A percentile compares a stretch with the other conserved stretches of the same genome.
These are phyloP conservation scores for Furnarius figulus DNA, from an alignment of 2,113 vertebrate genomes.

Conservation along the genomic window DNA sequence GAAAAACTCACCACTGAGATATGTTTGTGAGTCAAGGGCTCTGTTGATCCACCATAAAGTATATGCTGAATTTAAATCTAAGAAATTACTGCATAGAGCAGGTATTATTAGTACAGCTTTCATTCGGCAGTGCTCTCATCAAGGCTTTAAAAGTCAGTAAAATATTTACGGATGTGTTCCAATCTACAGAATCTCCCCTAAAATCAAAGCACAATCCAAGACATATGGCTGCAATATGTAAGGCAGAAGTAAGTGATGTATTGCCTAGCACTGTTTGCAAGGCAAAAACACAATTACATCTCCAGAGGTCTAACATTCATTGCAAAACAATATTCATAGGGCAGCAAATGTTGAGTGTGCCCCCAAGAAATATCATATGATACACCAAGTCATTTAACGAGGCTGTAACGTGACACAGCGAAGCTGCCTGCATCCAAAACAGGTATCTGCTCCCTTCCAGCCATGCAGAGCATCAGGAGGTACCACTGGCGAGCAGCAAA, in stretches of 20 bases:
- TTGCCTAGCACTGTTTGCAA: not conserved
- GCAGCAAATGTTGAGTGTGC: not conserved
- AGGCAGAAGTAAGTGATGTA: not conserved
- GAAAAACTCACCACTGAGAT: not conserved
- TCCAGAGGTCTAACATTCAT: not conserved
- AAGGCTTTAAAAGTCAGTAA: not conserved
- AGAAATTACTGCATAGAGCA: not conserved
- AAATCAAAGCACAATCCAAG: not conserved
- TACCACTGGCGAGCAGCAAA: not conserved
- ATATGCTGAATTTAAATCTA: not conserved
- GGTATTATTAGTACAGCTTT: not conserved
- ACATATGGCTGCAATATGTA: not conserved
- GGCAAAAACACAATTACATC: not conserved
- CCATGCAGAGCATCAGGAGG: not conserved
- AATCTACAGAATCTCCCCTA: not conserved
- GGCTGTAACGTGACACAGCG: not conserved
- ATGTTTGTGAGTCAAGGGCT: not conserved
- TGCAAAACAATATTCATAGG: not conserved
- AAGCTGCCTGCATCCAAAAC: not conserved
- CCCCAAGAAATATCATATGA: not conserved
- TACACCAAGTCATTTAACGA: not conserved
- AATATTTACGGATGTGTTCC: not conserved
- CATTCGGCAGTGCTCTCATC: not conserved
- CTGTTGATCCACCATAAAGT: not conserved
- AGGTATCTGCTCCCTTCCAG: not conserved